Conservation (phyloP, 1,140 invertebrate species). For the Caenorhabditis inopinata region DNA sequence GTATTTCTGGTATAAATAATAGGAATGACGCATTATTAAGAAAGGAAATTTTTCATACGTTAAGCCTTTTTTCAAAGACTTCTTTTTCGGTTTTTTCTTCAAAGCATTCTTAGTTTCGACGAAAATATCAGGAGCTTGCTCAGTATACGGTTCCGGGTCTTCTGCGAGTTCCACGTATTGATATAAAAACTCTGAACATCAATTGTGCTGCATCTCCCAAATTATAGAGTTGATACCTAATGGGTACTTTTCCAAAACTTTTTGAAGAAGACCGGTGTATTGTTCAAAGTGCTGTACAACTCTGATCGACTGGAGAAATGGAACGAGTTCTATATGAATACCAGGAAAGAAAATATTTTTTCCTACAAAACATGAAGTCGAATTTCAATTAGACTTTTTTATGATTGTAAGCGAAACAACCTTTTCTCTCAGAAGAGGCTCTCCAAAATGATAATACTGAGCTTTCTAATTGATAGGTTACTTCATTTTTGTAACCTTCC, state of each 20-base stretch:
- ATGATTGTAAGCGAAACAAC: not conserved
- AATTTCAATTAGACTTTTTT: not conserved
- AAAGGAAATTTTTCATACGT: not conserved
- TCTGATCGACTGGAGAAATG: conserved; percentile 19
- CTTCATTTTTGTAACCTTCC: not conserved
- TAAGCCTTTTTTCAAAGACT: not conserved
- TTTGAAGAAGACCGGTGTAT: not conserved
- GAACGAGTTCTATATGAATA: conserved; percentile 36
- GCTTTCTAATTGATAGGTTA: not conserved
- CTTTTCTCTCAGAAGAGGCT: conserved; percentile 12
- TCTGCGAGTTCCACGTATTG: not conserved
- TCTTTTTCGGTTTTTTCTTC: conserved; percentile 32
- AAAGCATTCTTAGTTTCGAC: not conserved
- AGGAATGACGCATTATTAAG: too few species aligned
- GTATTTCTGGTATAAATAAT: conserved; percentile 12
- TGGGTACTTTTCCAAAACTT: not conserved
- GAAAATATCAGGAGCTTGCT: not conserved
- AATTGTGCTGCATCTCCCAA: too few species aligned
- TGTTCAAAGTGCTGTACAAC: not conserved
- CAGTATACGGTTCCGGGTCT: not conserved
- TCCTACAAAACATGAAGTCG: too few species aligned
- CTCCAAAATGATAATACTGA: conserved; percentile 29
- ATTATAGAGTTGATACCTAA: too few species aligned
- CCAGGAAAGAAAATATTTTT: conserved; percentile 43
- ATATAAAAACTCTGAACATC: not conserved